Conservation (phyloP, 2,888 invertebrate species). For the Phytoseiulus persimilis region DNA sequence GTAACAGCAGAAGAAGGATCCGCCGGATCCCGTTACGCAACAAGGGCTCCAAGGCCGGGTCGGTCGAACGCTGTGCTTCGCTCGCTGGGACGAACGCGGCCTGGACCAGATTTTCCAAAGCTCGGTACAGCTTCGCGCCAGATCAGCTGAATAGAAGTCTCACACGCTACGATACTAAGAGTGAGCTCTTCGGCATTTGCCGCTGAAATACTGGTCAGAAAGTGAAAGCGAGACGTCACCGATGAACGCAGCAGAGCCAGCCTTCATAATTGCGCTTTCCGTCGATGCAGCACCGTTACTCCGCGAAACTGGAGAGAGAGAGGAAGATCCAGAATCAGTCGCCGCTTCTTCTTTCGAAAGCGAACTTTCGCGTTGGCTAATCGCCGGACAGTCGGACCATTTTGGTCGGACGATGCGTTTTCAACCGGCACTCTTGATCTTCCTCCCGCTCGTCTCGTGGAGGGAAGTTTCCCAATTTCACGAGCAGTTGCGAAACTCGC, state of each 20-base stretch:
- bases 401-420: neutral
- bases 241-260: neutral
- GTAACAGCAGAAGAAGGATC: conserved; percentile 5
- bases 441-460: neutral
- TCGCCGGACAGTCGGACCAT: neutral
- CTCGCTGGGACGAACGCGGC: neutral
- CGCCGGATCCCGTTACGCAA: neutral
- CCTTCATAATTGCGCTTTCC: neutral
- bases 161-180: neutral
- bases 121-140: neutral
- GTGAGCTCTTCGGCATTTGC: neutral
- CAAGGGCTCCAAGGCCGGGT: neutral
- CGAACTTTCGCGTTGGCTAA: neutral
- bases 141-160: neutral
- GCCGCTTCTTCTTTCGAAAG: neutral
- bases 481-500: neutral
- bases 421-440: neutral
- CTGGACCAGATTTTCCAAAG: neutral
- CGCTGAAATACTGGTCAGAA: neutral
- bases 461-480: neutral
- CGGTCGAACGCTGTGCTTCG: neutral
- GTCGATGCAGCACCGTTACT: neutral
- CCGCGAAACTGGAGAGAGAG: neutral
- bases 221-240: neutral
- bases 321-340: neutral